phyloP scores from a whole-genome alignment of 2,888 invertebrate genomes.

The Diplolepis rosae region DNA sequence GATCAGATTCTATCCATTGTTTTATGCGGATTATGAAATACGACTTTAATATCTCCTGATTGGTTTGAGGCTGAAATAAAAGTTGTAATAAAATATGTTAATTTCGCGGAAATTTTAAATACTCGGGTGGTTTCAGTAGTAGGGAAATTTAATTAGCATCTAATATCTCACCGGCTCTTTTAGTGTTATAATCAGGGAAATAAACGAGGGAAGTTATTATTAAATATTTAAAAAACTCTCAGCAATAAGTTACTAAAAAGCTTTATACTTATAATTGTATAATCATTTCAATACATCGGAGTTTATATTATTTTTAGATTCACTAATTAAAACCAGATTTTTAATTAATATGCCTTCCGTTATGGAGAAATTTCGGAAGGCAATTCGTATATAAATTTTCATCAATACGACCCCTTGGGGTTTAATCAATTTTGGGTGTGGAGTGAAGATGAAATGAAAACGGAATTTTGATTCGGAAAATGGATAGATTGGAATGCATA shows the following conservation, averaged over 20 bases:
- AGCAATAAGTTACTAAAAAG: not conserved
- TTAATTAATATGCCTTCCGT: not conserved
- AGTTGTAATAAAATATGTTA: not conserved
- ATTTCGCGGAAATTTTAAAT: not conserved
- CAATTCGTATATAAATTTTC: constrained; percentile 23
- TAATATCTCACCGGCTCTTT: not conserved
- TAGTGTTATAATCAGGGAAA: not conserved
- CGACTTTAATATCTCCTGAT: not conserved
- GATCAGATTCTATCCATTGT: not conserved
- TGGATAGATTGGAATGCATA: constrained; percentile 15
- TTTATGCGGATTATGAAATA: not conserved
- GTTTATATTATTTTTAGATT: not conserved
- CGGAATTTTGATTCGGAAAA: constrained; percentile 17
- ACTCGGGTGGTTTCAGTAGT: not conserved
- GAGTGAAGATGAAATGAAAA: constrained; percentile 8
- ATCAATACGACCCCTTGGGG: constrained; percentile 1
- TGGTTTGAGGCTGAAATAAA: not conserved
- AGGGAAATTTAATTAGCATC: not conserved
- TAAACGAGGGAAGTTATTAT: not conserved
- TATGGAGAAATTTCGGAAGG: not conserved
- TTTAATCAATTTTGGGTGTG: not conserved
- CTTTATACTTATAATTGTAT: not conserved
- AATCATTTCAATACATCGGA: too few species aligned
- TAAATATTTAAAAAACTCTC: not conserved
- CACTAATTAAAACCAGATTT: not conserved